Percentiles rank a stretch among this genome's conserved stretches.
Conservation (phyloP, 2,888 invertebrate species). For the Acleris laterana region DNA sequence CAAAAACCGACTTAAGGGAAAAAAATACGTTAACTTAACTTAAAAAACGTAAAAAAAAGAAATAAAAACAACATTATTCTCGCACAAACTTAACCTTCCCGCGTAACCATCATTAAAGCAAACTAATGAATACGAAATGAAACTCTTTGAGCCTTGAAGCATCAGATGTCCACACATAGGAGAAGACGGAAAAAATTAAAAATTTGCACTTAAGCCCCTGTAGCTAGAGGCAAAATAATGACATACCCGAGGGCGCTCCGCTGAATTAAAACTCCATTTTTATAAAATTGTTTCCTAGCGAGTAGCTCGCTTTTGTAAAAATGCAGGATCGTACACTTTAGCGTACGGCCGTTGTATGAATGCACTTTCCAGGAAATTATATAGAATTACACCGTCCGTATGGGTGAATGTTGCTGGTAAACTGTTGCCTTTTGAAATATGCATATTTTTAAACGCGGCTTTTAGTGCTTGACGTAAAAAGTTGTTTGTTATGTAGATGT, state of each 20-base stretch:
- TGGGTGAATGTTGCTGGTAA: slow-evolving; percentile 1
- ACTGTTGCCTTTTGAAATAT: slow-evolving; percentile 3
- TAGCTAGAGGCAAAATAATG: slow-evolving; percentile 13
- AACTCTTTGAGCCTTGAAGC: slow-evolving; percentile 23
- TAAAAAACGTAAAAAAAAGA: no score
- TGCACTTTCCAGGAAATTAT: slow-evolving; percentile 23
- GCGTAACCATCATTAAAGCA: slow-evolving; percentile 16
- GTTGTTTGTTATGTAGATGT: no score
- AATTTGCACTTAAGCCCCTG: slow-evolving; percentile 23
- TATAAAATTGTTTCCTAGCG: slow-evolving; percentile 21
- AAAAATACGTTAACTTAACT: no score
- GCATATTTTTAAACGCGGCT: neutral
- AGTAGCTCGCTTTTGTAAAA: slow-evolving; percentile 23
- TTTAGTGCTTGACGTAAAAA: neutral
- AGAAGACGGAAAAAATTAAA: slow-evolving; percentile 21
- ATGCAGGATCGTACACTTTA: slow-evolving; percentile 10
- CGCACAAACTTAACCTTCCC: neutral
- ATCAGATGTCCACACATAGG: slow-evolving; percentile 16
- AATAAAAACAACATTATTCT: no score
- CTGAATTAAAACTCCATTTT: slow-evolving; percentile 29
- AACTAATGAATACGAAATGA: slow-evolving; percentile 30
- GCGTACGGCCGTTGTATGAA: slow-evolving; percentile 10
- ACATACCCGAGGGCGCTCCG: slow-evolving; percentile 20
- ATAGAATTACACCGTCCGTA: slow-evolving; percentile 9
- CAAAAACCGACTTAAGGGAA: no score